Evolutionary conservation across 1,140 invertebrate species (phyloP), one percentile per base, ranked within the genome.

Genomic region (Drosophila chauvacae): DNA sequence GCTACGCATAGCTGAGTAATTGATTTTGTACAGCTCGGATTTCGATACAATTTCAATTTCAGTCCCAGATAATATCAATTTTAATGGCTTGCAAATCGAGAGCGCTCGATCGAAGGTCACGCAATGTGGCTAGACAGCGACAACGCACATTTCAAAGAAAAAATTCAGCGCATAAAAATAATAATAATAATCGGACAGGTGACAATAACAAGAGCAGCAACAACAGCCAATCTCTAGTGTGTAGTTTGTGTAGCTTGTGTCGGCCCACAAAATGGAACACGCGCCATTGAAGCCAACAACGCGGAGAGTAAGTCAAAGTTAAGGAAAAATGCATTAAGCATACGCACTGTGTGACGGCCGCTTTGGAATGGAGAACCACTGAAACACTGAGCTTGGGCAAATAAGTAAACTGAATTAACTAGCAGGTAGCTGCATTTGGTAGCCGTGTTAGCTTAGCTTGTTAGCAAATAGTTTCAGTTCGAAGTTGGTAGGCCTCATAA

Each of bases 131-230:
- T 68, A 50, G 71, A 84, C 76, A 77, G 47, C 56, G 56, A 70
- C 80, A 79, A 82, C 83, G 83, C 83, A 87, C 83, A 83, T 77
- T 82, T 87, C 64, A 63, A 80, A 75, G 60, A 71, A 84, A 76
- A 53, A 68, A 26, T 20, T 39, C 35, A 39, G 13, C 35, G 53
- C 53, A 56, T 39, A 56, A 56, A 56, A 79, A 72, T 62, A 59
- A 80, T 73, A 64, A 86, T 79, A 86, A 82, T 87, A 80, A 83
- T 88, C 84, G 68, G 84, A 83, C 83, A 88, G 84, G 80, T 83
- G 76, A 87, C 83, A 86, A 87, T 82, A 87, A 86, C 76, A 73
- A 86, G 83, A 81, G 78, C 82, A 74, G 50, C 76, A 77, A 70
- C 59, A 69, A 56, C 48, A 71, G 50, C 35, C 37, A 33, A 58